phyloP scores from a whole-genome alignment of 1,140 invertebrate genomes.

The Odontomachus brunneus region DNA sequence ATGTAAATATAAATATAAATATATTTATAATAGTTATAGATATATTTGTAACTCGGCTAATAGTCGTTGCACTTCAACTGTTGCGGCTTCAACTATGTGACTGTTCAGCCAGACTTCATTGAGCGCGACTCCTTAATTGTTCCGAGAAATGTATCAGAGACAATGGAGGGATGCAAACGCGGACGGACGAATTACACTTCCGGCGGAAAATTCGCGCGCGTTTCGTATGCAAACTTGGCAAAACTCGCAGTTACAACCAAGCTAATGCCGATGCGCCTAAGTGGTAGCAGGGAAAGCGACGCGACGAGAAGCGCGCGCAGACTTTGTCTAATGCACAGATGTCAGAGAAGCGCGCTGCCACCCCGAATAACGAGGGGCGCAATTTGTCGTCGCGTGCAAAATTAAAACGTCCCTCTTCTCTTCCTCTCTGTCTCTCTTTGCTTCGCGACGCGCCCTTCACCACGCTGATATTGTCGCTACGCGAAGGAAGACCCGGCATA shows the following conservation, averaged over 20 bases:
- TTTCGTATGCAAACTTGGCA: constrained; percentile 42
- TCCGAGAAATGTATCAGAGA: too few species aligned
- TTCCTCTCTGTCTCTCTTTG: constrained; percentile 11
- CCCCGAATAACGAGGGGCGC: constrained; percentile 69
- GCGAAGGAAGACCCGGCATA: constrained; percentile 33
- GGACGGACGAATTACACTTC: constrained; percentile 20
- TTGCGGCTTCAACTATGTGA: too few species aligned
- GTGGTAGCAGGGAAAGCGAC: not conserved
- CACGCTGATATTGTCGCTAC: constrained; percentile 33
- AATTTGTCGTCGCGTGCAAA: constrained; percentile 74
- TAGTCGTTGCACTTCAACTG: too few species aligned
- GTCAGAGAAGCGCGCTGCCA: constrained; percentile 52
- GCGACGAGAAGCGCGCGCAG: constrained; percentile 21
- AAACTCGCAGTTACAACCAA: constrained; percentile 57
- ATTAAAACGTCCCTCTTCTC: constrained; percentile 69
- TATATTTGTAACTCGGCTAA: too few species aligned
- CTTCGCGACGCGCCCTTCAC: constrained; percentile 15
- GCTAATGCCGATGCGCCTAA: constrained; percentile 46
- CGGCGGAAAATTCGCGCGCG: constrained; percentile 14
- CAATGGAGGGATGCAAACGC: too few species aligned
- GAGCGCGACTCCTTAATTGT: too few species aligned
- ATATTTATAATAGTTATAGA: too few species aligned
- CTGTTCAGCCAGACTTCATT: too few species aligned
- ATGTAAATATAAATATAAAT: too few species aligned
- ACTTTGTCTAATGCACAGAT: constrained; percentile 60